Conservation (phyloP, 1,140 invertebrate genomes). For the Monomorium pharaonis region DNA sequence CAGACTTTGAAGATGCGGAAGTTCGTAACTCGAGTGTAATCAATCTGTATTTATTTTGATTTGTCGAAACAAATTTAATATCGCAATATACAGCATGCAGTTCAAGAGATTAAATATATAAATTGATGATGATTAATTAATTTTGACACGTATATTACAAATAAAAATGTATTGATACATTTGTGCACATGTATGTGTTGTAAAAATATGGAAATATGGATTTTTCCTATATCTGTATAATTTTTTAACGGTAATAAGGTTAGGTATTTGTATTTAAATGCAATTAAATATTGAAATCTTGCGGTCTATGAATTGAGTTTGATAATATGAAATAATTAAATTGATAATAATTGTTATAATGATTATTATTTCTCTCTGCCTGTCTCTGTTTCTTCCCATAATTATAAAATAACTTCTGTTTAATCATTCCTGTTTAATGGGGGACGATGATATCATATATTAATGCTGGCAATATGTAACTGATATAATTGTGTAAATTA, state of each 20-base stretch:
- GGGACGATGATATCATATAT: constrained; percentile 1
- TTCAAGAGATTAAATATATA: neutral
- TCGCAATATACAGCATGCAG: neutral
- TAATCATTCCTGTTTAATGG: constrained; percentile 34
- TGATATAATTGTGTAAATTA: neutral
- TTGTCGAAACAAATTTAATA: constrained; percentile 4
- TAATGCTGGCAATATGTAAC: neutral
- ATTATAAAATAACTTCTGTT: constrained; percentile 33
- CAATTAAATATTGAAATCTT: neutral
- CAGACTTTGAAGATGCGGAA: neutral
- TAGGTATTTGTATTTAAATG: neutral
- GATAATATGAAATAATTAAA: neutral
- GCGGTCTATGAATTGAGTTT: neutral
- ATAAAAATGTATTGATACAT: neutral
- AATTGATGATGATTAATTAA: constrained; percentile 1
- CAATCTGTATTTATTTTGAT: neutral
- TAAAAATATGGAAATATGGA: neutral
- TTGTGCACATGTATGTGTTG: neutral
- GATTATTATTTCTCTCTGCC: neutral
- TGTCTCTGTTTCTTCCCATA: neutral
- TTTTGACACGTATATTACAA: neutral
- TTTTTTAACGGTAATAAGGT: constrained; percentile 1
- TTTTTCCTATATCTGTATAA: neutral
- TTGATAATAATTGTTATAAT: constrained; percentile 6
- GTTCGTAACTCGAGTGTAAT: neutral